A percentile compares a stretch with the other conserved stretches of the same genome.
These are phyloP conservation scores for Andrena trimmerana DNA, from an alignment of 2,888 invertebrate species.

Conservation along the genomic window DNA sequence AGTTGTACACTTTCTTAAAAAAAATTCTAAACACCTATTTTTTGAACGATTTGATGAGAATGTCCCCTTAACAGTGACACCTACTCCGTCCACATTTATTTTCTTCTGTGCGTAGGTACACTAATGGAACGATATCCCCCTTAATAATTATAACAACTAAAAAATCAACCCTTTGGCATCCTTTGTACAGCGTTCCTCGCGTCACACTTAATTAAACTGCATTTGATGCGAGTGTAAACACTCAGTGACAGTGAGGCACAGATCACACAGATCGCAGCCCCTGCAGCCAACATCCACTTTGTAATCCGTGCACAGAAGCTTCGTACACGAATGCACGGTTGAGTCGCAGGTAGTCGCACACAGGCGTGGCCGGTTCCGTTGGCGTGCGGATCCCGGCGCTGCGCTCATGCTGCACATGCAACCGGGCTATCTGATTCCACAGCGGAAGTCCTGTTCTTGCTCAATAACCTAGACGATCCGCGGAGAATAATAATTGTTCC, in stretches of 20 bases:
- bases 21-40: no score
- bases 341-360: constrained; percentile 52
- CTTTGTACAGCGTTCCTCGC: neutral
- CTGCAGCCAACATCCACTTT: constrained; percentile 62
- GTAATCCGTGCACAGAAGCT: constrained; percentile 68
- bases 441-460: constrained; percentile 77
- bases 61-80: no score
- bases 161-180: neutral
- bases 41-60: no score
- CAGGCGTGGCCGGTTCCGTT: constrained; percentile 17
- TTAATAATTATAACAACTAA: no score
- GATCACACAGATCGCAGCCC: constrained; percentile 58
- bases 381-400: constrained; percentile 50
- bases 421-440: constrained; percentile 73
- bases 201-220: constrained; percentile 16
- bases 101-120: no score
- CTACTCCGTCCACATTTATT: no score
- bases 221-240: constrained; percentile 39
- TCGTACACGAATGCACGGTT: constrained; percentile 61
- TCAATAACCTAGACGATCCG: constrained; percentile 75
- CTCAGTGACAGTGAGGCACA: constrained; percentile 37
- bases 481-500: constrained; percentile 73
- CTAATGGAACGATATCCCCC: no score
- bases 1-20: no score
- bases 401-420: constrained; percentile 61